These are phyloP conservation scores for Clarias macrocephalus DNA, from an alignment of 2,113 vertebrate genomes.

Conservation along the genomic window DNA sequence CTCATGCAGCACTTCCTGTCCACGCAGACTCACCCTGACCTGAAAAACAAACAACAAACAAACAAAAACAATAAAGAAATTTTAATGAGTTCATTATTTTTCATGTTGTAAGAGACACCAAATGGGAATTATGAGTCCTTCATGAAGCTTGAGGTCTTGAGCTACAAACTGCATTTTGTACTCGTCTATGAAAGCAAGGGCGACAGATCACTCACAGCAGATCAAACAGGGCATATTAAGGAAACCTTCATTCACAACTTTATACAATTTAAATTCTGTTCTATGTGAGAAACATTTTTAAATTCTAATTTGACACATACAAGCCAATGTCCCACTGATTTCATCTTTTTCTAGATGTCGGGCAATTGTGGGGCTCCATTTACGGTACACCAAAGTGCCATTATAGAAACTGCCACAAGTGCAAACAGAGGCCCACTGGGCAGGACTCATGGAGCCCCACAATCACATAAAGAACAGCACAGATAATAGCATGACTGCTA, in stretches of 20 bases:
- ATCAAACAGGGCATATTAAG: neutral
- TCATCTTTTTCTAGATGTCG: neutral
- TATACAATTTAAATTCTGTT: neutral
- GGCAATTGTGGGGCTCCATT: neutral
- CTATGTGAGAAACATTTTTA: neutral
- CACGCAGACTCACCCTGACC: constrained; percentile 76
- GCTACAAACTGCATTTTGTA: neutral
- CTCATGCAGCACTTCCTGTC: constrained; percentile 71
- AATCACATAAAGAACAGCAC: neutral
- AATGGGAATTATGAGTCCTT: neutral
- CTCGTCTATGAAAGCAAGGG: neutral
- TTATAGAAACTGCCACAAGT: neutral
- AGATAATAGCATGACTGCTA: neutral
- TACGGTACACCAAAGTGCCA: neutral
- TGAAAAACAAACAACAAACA: constrained; percentile 46
- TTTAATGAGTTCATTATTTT: neutral
- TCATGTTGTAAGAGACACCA: neutral
- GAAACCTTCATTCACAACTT: neutral
- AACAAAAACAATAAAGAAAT: neutral
- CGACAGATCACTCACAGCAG: neutral
- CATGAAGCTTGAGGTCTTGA: neutral
- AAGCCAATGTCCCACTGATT: neutral
- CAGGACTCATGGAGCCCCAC: neutral
- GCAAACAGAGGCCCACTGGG: neutral
- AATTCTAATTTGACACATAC: neutral